These are phyloP conservation scores for Lasaia peninsularis DNA, from an alignment of 1,140 invertebrate genomes.

Conservation along the genomic window DNA sequence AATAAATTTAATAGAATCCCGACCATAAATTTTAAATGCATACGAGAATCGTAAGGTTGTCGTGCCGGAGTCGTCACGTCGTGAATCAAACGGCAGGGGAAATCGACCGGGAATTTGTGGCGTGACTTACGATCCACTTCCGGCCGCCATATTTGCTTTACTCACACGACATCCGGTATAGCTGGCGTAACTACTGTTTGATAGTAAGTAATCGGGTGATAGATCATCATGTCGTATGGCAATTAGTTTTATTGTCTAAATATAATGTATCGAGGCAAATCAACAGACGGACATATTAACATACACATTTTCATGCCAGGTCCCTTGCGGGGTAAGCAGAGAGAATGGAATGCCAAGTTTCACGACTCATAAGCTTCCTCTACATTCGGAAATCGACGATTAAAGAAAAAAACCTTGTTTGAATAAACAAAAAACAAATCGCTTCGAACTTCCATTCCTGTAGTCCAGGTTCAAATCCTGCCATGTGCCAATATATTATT, in stretches of 20 bases:
- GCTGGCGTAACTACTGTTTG: slow-evolving; percentile 34
- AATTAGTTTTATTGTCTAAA: neutral
- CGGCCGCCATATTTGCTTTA: slow-evolving; percentile 64
- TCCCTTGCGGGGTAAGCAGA: no score
- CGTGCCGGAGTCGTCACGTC: slow-evolving; percentile 35
- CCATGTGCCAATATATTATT: no score
- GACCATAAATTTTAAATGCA: slow-evolving; percentile 21
- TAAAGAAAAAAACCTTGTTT: no score
- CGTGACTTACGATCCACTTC: slow-evolving; percentile 66
- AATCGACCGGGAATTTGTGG: slow-evolving; percentile 50
- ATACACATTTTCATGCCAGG: no score
- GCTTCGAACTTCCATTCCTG: no score
- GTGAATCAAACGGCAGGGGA: slow-evolving; percentile 43
- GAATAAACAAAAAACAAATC: no score
- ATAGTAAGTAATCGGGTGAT: slow-evolving; percentile 8
- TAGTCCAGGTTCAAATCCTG: no score
- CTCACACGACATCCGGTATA: slow-evolving; percentile 50
- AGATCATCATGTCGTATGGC: neutral
- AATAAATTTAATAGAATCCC: slow-evolving; percentile 15
- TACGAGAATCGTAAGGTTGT: slow-evolving; percentile 23
- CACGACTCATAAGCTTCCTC: no score
- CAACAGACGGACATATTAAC: no score
- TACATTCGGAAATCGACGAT: no score
- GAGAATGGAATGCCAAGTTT: no score
- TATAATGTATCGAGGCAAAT: neutral